These are phyloP conservation scores for Thymelicus lineola DNA, from an alignment of 2,888 invertebrate genomes.

Conservation along the genomic window DNA sequence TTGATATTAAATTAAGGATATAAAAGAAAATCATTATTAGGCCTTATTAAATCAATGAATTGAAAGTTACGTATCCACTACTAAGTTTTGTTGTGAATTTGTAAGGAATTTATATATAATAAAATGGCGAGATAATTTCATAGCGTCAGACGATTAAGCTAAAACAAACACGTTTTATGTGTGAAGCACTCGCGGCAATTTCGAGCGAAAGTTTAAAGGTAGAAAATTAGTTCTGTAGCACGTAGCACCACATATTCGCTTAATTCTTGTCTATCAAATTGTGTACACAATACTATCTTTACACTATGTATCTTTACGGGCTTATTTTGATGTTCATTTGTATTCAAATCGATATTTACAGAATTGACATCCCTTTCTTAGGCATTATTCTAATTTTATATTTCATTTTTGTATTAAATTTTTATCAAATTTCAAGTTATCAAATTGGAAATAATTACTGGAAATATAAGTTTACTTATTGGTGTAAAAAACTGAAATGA, in stretches of 20 bases:
- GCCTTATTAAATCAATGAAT: neutral
- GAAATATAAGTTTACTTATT: too few relatives aligned
- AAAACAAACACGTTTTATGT: slow-evolving; percentile 66
- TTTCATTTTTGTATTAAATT: too few relatives aligned
- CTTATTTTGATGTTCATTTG: slow-evolving; percentile 29
- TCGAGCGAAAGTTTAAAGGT: slow-evolving; percentile 39
- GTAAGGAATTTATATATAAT: slow-evolving; percentile 30
- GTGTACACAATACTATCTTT: slow-evolving; percentile 33
- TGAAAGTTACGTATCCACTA: neutral
- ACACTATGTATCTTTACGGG: slow-evolving; percentile 22
- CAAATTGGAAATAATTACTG: too few relatives aligned
- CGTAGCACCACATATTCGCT: slow-evolving; percentile 39
- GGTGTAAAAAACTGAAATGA: too few relatives aligned
- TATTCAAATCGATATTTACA: slow-evolving; percentile 24
- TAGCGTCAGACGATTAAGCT: slow-evolving; percentile 63
- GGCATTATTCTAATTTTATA: neutral
- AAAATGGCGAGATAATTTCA: slow-evolving; percentile 63
- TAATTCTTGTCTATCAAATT: slow-evolving; percentile 39
- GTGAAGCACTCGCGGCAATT: slow-evolving; percentile 38
- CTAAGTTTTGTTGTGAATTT: slow-evolving; percentile 13
- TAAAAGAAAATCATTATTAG: neutral
- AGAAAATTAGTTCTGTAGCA: slow-evolving; percentile 39
- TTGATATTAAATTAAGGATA: neutral
- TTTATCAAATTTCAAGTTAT: too few relatives aligned
- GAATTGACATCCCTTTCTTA: neutral